Conservation (phyloP, 2,888 invertebrate species). For the Dysmachus trigonus region DNA sequence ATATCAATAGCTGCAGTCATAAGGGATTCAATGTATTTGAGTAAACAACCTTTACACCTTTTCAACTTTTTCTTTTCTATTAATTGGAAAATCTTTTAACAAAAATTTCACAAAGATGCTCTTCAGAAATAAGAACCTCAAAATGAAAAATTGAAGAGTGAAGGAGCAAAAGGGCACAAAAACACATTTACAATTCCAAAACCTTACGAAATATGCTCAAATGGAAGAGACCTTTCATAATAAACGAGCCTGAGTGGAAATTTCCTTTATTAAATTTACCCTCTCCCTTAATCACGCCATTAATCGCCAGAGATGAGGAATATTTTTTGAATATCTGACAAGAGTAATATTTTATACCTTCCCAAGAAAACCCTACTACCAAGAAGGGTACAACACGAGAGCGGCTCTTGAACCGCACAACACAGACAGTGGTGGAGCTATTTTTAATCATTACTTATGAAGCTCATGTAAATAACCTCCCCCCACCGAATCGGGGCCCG, state of each 20-base stretch:
- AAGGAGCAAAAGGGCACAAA: background rate
- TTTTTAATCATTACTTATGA: conserved; percentile 31
- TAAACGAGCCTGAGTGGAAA: background rate
- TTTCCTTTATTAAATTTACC: background rate
- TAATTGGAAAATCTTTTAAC: background rate
- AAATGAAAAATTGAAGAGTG: background rate
- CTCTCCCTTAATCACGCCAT: background rate
- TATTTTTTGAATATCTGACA: conserved; percentile 17
- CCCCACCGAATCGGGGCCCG: background rate
- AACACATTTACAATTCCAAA: background rate
- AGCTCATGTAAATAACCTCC: conserved; percentile 7
- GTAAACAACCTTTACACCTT: background rate
- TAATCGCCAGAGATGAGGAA: conserved; percentile 14
- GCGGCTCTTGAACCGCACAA: background rate
- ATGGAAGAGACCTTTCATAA: background rate
- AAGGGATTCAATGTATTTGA: background rate
- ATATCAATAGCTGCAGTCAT: background rate
- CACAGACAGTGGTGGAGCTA: background rate
- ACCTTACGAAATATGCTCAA: background rate
- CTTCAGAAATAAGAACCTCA: background rate
- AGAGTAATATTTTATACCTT: conserved; percentile 6
- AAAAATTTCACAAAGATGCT: background rate
- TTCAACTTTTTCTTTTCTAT: background rate
- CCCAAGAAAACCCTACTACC: background rate
- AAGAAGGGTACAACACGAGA: background rate